phyloP scores from a whole-genome alignment of 2,113 vertebrate genomes.

The Caloenas nicobarica region DNA sequence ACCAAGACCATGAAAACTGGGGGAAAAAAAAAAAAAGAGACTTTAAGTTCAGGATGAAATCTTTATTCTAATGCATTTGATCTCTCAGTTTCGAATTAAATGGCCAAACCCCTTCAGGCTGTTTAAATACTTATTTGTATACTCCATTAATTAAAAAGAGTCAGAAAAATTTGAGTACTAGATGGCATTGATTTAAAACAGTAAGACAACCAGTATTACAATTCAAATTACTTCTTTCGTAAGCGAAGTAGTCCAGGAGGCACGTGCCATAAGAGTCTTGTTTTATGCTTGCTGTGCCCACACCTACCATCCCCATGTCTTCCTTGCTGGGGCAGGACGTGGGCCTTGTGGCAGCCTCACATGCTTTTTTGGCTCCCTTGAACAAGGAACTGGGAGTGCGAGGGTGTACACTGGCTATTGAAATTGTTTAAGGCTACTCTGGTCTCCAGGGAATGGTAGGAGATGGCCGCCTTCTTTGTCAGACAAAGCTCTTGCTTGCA shows the following conservation, averaged over 20 bases:
- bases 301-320: background rate
- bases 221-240: background rate
- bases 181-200: background rate
- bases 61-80: background rate
- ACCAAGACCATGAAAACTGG: background rate
- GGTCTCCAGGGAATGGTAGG: background rate
- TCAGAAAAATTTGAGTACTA: background rate
- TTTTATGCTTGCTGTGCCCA: accelerated
- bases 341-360: background rate
- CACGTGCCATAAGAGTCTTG: background rate
- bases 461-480: background rate
- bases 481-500: background rate
- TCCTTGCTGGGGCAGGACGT: background rate
- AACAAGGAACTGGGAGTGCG: background rate
- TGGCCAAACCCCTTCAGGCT: background rate
- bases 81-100: background rate
- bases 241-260: background rate
- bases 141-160: background rate
- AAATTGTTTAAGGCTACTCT: background rate
- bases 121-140: background rate
- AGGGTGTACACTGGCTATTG: background rate
- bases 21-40: background rate
- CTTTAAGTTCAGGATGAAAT: background rate
- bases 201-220: background rate
- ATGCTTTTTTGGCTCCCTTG: background rate